Percentiles rank a stretch among this genome's conserved stretches.
phyloP scores from a whole-genome alignment of 2,888 invertebrate genomes.

The Trissonchulus sp. region DNA sequence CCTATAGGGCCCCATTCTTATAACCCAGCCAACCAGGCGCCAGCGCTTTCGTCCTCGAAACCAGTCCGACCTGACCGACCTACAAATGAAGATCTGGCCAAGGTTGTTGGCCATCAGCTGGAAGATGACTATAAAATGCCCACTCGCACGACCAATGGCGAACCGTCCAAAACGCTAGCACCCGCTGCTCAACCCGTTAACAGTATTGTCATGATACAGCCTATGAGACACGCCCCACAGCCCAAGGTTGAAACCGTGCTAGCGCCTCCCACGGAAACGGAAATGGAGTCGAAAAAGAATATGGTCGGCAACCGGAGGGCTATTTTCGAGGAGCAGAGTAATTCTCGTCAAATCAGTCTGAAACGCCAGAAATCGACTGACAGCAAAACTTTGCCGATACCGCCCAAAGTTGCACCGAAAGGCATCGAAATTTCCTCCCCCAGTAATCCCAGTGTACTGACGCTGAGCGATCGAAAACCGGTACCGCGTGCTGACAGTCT shows the following conservation, averaged over 20 bases:
- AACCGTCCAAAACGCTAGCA: no score
- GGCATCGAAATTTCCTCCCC: neutral
- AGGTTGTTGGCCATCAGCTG: neutral
- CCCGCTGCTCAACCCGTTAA: no score
- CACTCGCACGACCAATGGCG: neutral
- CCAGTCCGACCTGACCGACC: neutral
- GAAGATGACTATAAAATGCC: constrained; percentile 1
- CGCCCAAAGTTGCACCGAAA: neutral
- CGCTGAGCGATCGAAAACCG: no score
- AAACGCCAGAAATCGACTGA: neutral
- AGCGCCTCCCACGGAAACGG: neutral
- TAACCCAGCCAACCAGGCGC: neutral
- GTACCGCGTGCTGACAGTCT: neutral
- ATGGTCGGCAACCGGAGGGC: neutral
- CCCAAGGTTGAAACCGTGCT: neutral
- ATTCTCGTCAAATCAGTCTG: neutral
- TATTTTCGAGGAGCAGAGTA: neutral
- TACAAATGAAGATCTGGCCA: neutral
- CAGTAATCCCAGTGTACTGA: neutral
- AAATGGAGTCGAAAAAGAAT: neutral
- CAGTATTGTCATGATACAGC: neutral
- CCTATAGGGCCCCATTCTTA: neutral
- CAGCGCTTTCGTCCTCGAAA: neutral
- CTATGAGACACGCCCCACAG: neutral
- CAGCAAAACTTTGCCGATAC: neutral